A percentile compares a stretch with the other conserved stretches of the same genome.
These are phyloP conservation scores for Aspiorhynchus laticeps DNA, from an alignment of 2,113 vertebrate genomes.

Conservation along the genomic window DNA sequence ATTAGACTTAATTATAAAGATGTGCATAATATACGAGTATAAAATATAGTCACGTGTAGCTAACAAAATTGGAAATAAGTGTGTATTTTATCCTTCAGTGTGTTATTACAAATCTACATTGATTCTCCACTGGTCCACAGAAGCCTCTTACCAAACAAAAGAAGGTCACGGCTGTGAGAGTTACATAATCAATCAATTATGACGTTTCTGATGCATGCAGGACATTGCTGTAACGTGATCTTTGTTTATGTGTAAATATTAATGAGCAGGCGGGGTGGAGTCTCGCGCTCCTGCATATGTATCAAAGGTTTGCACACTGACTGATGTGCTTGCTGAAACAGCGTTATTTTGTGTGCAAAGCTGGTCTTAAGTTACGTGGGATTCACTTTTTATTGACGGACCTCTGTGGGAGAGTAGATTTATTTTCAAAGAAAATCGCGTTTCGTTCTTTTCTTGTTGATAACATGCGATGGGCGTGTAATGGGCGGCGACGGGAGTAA, in stretches of 20 bases:
- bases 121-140: neutral
- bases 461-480: conserved; percentile 44
- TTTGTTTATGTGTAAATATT: neutral
- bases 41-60: neutral
- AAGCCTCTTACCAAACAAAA: neutral
- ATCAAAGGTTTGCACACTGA: neutral
- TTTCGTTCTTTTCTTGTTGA: neutral
- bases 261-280: conserved; percentile 17
- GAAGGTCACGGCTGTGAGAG: neutral
- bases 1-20: neutral
- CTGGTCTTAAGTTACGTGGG: too few relatives aligned
- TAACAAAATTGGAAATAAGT: too few relatives aligned
- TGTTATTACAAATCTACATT: neutral
- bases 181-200: conserved; percentile 22
- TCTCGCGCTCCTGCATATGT: neutral
- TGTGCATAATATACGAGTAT: neutral
- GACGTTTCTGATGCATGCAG: neutral
- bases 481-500: conserved; percentile 46
- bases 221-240: neutral
- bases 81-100: neutral
- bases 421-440: neutral
- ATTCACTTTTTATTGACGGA: neutral
- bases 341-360: neutral
- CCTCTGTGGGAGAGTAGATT: neutral
- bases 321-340: neutral